A percentile compares a stretch with the other conserved stretches of the same genome.
phyloP scores from a whole-genome alignment of 92 coral and sea anemone genomes.

The Phenganax stokvisi region DNA sequence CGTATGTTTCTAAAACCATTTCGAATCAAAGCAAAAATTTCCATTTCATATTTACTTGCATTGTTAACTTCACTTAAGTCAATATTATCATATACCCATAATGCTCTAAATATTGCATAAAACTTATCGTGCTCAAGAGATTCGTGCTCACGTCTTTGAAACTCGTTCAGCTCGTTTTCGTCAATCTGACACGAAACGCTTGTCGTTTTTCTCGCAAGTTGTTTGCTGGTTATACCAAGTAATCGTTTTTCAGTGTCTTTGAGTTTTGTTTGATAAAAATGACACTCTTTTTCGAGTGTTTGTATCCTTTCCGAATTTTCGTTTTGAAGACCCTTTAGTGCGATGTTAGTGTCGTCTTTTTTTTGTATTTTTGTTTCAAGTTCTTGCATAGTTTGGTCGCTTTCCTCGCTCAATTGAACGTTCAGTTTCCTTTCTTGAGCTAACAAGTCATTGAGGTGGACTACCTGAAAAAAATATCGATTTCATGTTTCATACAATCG shows the following conservation, averaged over 20 bases:
- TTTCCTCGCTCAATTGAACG: conserved; percentile 46
- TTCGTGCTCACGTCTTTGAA: conserved; percentile 2
- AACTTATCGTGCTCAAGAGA: neutral
- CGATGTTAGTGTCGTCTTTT: conserved; percentile 16
- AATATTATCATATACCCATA: neutral
- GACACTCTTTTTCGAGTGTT: conserved; percentile 23
- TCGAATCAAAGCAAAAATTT: conserved; percentile 13
- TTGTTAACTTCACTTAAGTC: neutral
- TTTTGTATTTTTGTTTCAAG: conserved; percentile 37
- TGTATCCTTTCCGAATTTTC: conserved; percentile 14
- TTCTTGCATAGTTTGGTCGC: conserved; percentile 47
- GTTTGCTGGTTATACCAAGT: neutral
- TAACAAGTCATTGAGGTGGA: conserved; percentile 23
- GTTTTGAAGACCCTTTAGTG: neutral
- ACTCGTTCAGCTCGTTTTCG: conserved; percentile 4
- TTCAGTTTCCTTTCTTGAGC: conserved; percentile 45
- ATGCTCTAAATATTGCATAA: neutral
- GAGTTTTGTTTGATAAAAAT: conserved; percentile 28
- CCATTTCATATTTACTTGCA: neutral
- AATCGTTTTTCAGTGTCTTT: conserved; percentile 21
- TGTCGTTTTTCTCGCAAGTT: neutral
- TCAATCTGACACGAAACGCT: conserved; percentile 30
- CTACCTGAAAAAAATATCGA: too few relatives aligned
- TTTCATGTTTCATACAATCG: too few relatives aligned
- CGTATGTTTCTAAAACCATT: conserved; percentile 24